A percentile compares a stretch with the other conserved stretches of the same genome.
Evolutionary conservation across 1,140 invertebrate species (phyloP).

Genomic region (Drosophila neocordata): DNA sequence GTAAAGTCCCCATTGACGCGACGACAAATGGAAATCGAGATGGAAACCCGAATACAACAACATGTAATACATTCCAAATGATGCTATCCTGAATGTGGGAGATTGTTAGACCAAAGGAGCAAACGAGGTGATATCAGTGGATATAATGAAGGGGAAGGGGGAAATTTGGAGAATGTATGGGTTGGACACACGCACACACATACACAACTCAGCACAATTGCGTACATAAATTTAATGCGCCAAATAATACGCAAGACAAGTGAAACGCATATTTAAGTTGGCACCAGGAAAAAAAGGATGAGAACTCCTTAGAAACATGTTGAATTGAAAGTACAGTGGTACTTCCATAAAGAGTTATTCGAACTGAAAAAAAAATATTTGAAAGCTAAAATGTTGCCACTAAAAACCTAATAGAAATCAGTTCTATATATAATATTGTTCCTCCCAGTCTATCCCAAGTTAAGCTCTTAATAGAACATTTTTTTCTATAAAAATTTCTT

Average conservation of each 20-base stretch:
- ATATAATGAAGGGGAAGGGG: too few relatives aligned
- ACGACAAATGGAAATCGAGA: slow-evolving; percentile 51
- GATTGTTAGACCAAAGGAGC: too few relatives aligned
- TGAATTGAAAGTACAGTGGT: not conserved
- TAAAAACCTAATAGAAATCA: too few relatives aligned
- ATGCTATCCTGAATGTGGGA: not conserved
- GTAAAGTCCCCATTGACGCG: slow-evolving; percentile 23
- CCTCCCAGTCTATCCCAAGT: too few relatives aligned
- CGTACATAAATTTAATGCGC: slow-evolving; percentile 76
- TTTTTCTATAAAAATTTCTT: too few relatives aligned
- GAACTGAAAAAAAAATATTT: too few relatives aligned
- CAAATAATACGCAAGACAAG: slow-evolving; percentile 71
- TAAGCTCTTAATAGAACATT: too few relatives aligned
- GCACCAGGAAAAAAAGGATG: slow-evolving; percentile 11
- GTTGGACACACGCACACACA: slow-evolving; percentile 31
- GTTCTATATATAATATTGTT: too few relatives aligned
- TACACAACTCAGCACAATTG: slow-evolving; percentile 75
- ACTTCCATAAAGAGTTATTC: not conserved
- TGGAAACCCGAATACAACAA: slow-evolving; percentile 44
- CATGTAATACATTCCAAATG: slow-evolving; percentile 54
- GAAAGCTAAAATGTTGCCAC: too few relatives aligned
- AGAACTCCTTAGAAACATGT: not conserved
- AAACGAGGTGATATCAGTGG: too few relatives aligned
- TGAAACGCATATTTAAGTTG: slow-evolving; percentile 60
- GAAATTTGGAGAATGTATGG: not conserved